Evolutionary conservation across 2,888 invertebrate genomes (phyloP), one percentile per base, ranked within the genome.

Genomic region (Conchocele bisecta): DNA sequence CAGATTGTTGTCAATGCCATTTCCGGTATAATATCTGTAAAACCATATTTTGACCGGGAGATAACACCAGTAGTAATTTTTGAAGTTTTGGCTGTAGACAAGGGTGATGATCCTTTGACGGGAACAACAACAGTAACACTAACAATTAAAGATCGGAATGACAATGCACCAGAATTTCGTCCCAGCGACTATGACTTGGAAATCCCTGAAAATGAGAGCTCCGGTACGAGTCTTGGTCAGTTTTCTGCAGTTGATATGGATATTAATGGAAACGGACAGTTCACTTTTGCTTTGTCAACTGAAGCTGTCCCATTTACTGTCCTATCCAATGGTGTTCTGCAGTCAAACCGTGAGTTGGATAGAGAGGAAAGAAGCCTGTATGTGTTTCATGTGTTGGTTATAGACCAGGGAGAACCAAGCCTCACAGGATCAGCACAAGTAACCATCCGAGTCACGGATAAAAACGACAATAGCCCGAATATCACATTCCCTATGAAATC

Each of bases 401-500:
- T 41, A 17, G 86, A 86, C 66, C 80, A 76, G 22, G 86, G 86
- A 9, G 51, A 57, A 33, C 79, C 78, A 5, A 58, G 71, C 11
- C 59, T 79, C 39, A 73, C 63, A 33, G 77, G 79, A n/a, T 68
- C 76, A 11, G 68, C 78, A 17, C 54, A 66, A 15, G 79, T 86
- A 17, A 65, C 67, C 11, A 67, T 86, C 17, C 64, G 61, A 20
- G 78, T 86, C 5, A 66, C 67, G n/a, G 86, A 86, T 46, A 70
- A 78, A 5, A 86, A 86, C 59, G 86, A 86, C 64, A 82, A 85
- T 60, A 33, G 77, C 0, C 89, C 89, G 0, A 59, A 75, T 9
- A 83, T 89, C 53, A 70, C 77, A 6, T 83, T 83, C 61, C 87
- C 86, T n/a, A 82, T 79, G 37, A 72, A 72, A 37, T 60, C 78